Evolutionary conservation across 2,797 vertebrate genomes (phyloP), one percentile per base, ranked within the genome.

Genomic region (Zenarchopterus dispar): DNA sequence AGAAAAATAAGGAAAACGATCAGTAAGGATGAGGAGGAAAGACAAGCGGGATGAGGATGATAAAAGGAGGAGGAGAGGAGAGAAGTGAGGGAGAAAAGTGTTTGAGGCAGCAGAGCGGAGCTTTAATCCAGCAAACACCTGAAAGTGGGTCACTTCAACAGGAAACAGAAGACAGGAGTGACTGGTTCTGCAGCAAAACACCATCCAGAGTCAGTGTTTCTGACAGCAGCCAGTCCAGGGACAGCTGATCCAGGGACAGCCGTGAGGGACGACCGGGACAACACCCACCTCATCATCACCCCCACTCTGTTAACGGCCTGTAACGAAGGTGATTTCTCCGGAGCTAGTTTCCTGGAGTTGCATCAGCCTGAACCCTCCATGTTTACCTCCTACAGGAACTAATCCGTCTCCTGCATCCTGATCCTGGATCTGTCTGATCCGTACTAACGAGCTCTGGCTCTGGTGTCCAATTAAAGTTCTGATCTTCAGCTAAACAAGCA

Each of bases 371-470:
- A 26, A 58, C n/a, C 5, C 26, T 0, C 6, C 28, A 2, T 21
- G 36, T 50, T 22, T 31, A 46, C 33, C 26, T 53, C 33, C 50
- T 11, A 11, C 33, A 56, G 17, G 16, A 42, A 6, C 9, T 22
- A 58, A 58, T 26, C 36, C 13, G 26, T 24, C 17, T 50, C 16
- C 9, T 9, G 31, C 13, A 9, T 23, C 18, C 52, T 42, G 53
- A 55, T 42, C 39, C 39, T 21, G 55, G 42, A 57, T 42, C 54
- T 13, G 18, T 21, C 33, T 62, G 39, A 49, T 66, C 41, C 43
- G 33, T 26, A 11, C 48, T 67, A 57, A 70, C 44, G 4, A 73
- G 56, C 68, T 67, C 66, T 2, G 10, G 22, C 6, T 66, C 62
- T 49, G 50, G 41, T 8, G 48, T 47, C 44, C 28, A 16, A 31